phyloP scores from a whole-genome alignment of 2,797 vertebrate genomes.

The Chaunax sp. region DNA sequence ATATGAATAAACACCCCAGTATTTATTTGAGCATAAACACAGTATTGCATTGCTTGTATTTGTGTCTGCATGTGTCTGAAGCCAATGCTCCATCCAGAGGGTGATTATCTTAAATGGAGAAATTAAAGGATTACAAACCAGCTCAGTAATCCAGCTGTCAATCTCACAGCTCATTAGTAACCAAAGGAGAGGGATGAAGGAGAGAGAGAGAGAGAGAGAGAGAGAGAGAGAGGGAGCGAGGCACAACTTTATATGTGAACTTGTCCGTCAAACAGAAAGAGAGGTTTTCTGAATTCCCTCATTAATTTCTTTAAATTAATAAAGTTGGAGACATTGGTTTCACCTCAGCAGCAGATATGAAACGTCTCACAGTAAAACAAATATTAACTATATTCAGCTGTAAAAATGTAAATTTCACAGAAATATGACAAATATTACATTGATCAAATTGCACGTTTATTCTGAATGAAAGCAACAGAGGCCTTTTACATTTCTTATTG shows the following conservation, averaged over 20 bases:
- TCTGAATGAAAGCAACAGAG: slow-evolving; percentile 12
- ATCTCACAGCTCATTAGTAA: slow-evolving; percentile 83
- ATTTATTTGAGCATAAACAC: slow-evolving; percentile 30
- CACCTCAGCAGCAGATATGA: slow-evolving; percentile 2
- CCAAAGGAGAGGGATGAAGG: slow-evolving; percentile 44
- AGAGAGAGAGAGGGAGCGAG: slow-evolving; percentile 24
- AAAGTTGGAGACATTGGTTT: slow-evolving; percentile 5
- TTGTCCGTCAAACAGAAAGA: slow-evolving; percentile 28
- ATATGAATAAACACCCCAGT: slow-evolving; percentile 30
- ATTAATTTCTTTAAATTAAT: slow-evolving; percentile 27
- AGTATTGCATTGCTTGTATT: slow-evolving; percentile 18
- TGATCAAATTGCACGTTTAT: slow-evolving; percentile 31
- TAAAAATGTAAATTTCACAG: slow-evolving; percentile 15
- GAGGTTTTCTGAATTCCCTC: slow-evolving; percentile 12
- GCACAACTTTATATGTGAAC: slow-evolving; percentile 33
- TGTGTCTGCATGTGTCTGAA: slow-evolving; percentile 48
- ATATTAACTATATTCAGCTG: slow-evolving; percentile 4
- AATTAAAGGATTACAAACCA: slow-evolving; percentile 85
- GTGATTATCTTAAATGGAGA: slow-evolving; percentile 84
- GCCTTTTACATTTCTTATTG: slow-evolving; percentile 11
- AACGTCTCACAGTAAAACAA: neutral
- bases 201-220: slow-evolving; percentile 34
- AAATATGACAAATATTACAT: slow-evolving; percentile 8
- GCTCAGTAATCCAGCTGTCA: slow-evolving; percentile 81
- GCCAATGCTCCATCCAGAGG: slow-evolving; percentile 69